Evolutionary conservation across 2,888 invertebrate genomes (phyloP), one percentile per base, ranked within the genome.

Genomic region (Eledona agricola): DNA sequence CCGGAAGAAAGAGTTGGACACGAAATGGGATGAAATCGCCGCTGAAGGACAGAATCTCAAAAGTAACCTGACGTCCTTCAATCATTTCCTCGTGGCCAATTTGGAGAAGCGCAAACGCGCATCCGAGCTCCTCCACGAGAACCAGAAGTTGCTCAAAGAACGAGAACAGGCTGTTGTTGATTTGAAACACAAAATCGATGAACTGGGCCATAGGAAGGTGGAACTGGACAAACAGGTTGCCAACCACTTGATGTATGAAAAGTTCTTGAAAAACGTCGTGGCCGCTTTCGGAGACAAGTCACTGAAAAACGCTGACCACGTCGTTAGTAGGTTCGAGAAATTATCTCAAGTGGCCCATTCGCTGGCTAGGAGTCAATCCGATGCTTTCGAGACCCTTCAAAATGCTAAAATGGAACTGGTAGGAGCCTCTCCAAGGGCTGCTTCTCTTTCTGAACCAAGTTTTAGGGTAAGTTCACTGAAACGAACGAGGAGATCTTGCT

Each of bases 81-180:
- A 45, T 22, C 3, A 34, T 10, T 45, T 45, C 7, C 6, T 45
- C 1, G 11, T 32, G 3, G 11, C 12, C 1, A 45, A 45, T 22
- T n/a, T 6, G 1, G 45, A 45, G 2, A 45, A 45, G 7, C 22
- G 45, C 6, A 45, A 23, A 13, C 12, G 45, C 23, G 35, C 47
- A 2, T 2, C n/a, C 3, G 35, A 35, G 12, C 26, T 16, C 11
- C 6, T 28, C 4, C 28, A 25, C n/a, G 7, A 16, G 1, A n/a
- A 11, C 4, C 35, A 11, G 16, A 25, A 28, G n/a, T 3, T 25
- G 2, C 16, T 23, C 2, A n/a, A 10, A 11, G 12, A 11, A 7
- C 22, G 16, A 32, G 32, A 45, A 7, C 13, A 32, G 4, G 34
- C 20, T 6, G 25, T 45, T 2, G 11, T 3, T 2, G 11, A 13